phyloP scores from a whole-genome alignment of 2,113 vertebrate genomes.

The Calyptomena viridis region DNA sequence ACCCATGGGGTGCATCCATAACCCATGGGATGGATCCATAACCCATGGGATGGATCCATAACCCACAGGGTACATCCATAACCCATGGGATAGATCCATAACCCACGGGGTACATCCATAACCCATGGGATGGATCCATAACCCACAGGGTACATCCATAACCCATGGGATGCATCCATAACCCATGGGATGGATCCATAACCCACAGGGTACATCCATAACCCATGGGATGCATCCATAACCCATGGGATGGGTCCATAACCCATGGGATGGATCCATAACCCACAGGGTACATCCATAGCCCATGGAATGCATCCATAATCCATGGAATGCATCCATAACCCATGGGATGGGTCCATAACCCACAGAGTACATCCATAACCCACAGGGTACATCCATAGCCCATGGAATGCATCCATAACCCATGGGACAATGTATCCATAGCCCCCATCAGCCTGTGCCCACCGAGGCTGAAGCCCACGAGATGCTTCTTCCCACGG shows the following conservation, averaged over 20 bases:
- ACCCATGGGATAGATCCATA: accelerated
- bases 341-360: neutral
- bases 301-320: too few species aligned
- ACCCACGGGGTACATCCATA: accelerated
- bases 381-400: too few species aligned
- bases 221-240: neutral
- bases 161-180: accelerated
- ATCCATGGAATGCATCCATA: neutral
- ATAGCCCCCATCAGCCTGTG: too few species aligned
- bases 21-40: neutral
- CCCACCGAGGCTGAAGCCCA: neutral
- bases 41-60: accelerated
- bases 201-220: too few species aligned
- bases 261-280: neutral
- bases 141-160: neutral
- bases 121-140: neutral
- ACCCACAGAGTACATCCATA: too few species aligned
- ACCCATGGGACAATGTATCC: too few species aligned
- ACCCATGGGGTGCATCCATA: accelerated
- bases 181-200: neutral
- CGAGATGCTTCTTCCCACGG: accelerated
- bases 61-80: neutral
- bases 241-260: accelerated
- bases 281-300: accelerated
- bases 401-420: neutral